Conservation (phyloP, 2,113 vertebrate species). For the Phyllopteryx taeniolatus region DNA sequence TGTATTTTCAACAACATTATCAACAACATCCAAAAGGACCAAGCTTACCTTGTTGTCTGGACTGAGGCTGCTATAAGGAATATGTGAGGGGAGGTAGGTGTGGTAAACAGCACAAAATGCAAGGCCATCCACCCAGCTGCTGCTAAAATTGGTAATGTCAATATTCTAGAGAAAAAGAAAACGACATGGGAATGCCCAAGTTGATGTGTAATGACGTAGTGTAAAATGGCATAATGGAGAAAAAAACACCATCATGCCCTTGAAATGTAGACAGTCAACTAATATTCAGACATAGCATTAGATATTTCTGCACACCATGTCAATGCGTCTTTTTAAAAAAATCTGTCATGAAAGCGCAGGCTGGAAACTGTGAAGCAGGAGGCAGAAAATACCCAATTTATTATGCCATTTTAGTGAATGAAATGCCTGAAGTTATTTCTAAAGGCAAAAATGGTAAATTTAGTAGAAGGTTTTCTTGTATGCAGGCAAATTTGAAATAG, state of each 20-base stretch:
- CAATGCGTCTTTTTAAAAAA: neutral
- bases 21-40: neutral
- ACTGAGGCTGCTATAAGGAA: slow-evolving; percentile 69
- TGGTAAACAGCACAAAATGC: slow-evolving; percentile 79
- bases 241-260: neutral
- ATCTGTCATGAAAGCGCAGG: neutral
- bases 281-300: neutral
- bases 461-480: too few relatives aligned
- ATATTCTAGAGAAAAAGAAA: slow-evolving; percentile 64
- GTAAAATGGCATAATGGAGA: neutral
- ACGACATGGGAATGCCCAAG: neutral
- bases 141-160: slow-evolving; percentile 82
- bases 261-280: neutral
- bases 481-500: too few relatives aligned
- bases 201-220: neutral
- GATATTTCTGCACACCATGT: neutral
- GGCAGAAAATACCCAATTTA: neutral
- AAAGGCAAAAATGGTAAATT: neutral
- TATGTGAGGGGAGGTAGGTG: slow-evolving; percentile 76
- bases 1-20: neutral
- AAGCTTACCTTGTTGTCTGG: slow-evolving; percentile 70
- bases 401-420: neutral
- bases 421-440: neutral
- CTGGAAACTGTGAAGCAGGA: neutral
- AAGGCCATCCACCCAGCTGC: slow-evolving; percentile 78